phyloP scores from a whole-genome alignment of 2,113 vertebrate genomes.

The Alethe castanea region DNA sequence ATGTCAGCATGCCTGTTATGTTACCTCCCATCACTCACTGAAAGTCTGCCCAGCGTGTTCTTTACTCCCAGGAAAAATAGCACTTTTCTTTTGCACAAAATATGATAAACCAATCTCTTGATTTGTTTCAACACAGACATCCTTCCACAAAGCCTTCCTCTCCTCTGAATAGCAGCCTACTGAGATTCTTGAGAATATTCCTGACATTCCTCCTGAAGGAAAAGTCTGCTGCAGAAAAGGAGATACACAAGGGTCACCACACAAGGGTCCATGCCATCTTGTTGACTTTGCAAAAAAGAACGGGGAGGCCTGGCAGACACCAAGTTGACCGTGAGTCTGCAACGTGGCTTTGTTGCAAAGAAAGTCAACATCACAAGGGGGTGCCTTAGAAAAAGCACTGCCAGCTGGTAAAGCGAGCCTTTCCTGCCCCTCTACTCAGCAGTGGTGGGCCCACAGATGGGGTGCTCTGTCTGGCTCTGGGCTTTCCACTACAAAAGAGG shows the following conservation, averaged over 20 bases:
- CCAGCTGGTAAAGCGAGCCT: background rate
- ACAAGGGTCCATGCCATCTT: background rate
- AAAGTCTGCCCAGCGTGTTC: background rate
- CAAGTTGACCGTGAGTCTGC: fast-evolving
- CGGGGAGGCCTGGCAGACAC: background rate
- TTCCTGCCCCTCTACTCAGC: background rate
- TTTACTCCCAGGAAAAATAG: background rate
- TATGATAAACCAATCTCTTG: background rate
- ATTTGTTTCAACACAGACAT: background rate
- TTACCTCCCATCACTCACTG: background rate
- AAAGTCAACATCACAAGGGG: background rate
- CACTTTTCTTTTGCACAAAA: background rate
- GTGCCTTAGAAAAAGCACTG: background rate
- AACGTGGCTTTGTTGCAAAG: background rate
- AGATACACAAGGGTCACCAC: background rate
- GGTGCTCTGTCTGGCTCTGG: background rate
- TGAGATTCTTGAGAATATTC: background rate
- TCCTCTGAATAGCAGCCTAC: background rate
- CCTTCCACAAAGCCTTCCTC: background rate
- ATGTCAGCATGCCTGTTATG: background rate
- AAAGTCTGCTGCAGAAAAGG: background rate
- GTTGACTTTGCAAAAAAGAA: background rate
- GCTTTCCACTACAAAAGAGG: background rate
- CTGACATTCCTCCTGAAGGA: background rate
- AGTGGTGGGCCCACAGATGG: background rate